Percentiles rank a stretch among this genome's conserved stretches.
These are phyloP conservation scores for Musca vetustissima DNA, from an alignment of 1,140 invertebrate species.

Conservation along the genomic window DNA sequence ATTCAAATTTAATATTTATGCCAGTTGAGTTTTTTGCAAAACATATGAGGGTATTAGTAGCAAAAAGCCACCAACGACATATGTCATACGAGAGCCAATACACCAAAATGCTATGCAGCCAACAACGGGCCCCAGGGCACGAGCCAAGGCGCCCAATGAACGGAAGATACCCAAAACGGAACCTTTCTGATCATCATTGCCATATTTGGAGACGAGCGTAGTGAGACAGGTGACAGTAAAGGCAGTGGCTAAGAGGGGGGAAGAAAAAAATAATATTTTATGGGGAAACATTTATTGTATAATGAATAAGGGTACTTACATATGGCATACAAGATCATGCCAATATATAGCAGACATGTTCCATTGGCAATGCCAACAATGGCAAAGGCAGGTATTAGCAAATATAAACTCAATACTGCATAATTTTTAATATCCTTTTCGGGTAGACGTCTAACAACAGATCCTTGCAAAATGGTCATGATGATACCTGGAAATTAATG, in stretches of 20 bases:
- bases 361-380: slow-evolving; percentile 72
- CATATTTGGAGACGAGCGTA: slow-evolving; percentile 82
- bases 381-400: slow-evolving; percentile 88
- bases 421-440: slow-evolving; percentile 73
- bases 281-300: not conserved
- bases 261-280: slow-evolving; percentile 29
- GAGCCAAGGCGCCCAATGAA: slow-evolving; percentile 88
- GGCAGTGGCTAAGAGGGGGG: slow-evolving; percentile 71
- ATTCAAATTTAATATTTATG: slow-evolving; percentile 28
- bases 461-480: slow-evolving; percentile 94
- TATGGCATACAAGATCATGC: slow-evolving; percentile 85
- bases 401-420: slow-evolving; percentile 75
- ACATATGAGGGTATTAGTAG: slow-evolving; percentile 70
- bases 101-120: slow-evolving; percentile 83
- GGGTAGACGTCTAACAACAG: slow-evolving; percentile 80
- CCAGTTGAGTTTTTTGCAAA: slow-evolving; percentile 52
- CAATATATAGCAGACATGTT: slow-evolving; percentile 68
- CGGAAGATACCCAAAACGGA: slow-evolving; percentile 90
- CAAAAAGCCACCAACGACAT: slow-evolving; percentile 69
- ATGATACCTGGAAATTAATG: slow-evolving; percentile 59
- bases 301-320: slow-evolving; percentile 66
- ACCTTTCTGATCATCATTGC: slow-evolving; percentile 84
- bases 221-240: slow-evolving; percentile 94
- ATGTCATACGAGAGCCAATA: slow-evolving; percentile 72
- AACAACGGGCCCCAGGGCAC: slow-evolving; percentile 89